These are phyloP conservation scores for Thecophora atra DNA, from an alignment of 2,888 invertebrate genomes.

Conservation along the genomic window DNA sequence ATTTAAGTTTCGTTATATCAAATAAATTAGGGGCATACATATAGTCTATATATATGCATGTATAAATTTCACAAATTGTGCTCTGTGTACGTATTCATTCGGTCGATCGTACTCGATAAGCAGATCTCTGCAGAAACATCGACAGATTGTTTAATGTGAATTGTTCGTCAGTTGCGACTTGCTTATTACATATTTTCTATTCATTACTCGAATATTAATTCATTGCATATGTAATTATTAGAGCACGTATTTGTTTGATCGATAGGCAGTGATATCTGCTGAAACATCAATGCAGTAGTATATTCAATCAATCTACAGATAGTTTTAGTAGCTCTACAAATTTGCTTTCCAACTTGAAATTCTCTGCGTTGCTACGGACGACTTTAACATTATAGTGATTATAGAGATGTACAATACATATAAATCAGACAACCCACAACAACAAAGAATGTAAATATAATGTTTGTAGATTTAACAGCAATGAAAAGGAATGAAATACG, in stretches of 20 bases:
- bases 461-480: too few relatives aligned
- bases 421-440: conserved; percentile 2
- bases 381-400: conserved; percentile 9
- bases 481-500: conserved; percentile 11
- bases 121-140: too few relatives aligned
- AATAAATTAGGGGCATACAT: conserved; percentile 24
- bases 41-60: conserved; percentile 1
- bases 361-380: conserved; percentile 14
- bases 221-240: too few relatives aligned
- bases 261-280: conserved; percentile 3
- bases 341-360: conserved; percentile 22
- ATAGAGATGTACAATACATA: background rate
- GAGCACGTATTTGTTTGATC: background rate
- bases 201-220: too few relatives aligned
- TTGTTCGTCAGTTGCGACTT: too few relatives aligned
- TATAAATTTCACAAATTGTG: background rate
- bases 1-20: conserved; percentile 24
- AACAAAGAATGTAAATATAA: background rate
- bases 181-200: too few relatives aligned
- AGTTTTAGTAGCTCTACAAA: conserved; percentile 5
- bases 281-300: background rate
- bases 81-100: too few relatives aligned
- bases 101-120: too few relatives aligned
- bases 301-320: background rate
- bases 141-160: too few relatives aligned